These are phyloP conservation scores for Willowsia nigromaculata DNA, from an alignment of 2,888 invertebrate genomes.

Conservation along the genomic window DNA sequence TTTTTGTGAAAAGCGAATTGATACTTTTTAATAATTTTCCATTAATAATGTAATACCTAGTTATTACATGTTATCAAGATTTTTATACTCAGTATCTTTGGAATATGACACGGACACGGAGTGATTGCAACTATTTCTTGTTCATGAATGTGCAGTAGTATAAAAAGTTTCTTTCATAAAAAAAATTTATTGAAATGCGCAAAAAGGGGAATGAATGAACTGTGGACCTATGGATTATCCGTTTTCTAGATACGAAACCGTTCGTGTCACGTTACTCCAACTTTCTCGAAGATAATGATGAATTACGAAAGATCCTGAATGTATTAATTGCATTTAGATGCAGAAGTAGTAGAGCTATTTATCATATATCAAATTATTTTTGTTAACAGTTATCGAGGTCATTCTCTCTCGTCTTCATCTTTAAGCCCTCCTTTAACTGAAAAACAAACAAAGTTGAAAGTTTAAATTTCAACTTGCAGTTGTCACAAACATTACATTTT, in stretches of 20 bases:
- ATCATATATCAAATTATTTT: background rate
- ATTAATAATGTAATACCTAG: background rate
- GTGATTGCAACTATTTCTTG: too few relatives aligned
- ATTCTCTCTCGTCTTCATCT: background rate
- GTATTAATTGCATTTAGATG: background rate
- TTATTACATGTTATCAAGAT: constrained; percentile 1
- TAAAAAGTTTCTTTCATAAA: background rate
- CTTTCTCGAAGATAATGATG: background rate
- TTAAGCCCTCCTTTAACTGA: background rate
- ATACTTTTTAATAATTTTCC: constrained; percentile 31
- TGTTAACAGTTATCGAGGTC: background rate
- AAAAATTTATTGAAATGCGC: background rate
- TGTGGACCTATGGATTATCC: background rate
- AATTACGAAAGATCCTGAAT: background rate
- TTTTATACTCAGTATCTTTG: background rate
- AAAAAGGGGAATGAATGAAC: constrained; percentile 38
- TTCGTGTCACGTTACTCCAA: background rate
- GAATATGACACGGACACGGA: background rate
- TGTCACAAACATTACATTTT: background rate
- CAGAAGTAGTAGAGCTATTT: background rate
- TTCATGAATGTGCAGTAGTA: background rate
- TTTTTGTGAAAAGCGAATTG: background rate
- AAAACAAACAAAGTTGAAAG: constrained; percentile 10
- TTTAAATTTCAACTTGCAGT: background rate
- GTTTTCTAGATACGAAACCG: background rate